These are phyloP conservation scores for Pyxicephalus adspersus DNA, from an alignment of 2,113 vertebrate species.

Conservation along the genomic window DNA sequence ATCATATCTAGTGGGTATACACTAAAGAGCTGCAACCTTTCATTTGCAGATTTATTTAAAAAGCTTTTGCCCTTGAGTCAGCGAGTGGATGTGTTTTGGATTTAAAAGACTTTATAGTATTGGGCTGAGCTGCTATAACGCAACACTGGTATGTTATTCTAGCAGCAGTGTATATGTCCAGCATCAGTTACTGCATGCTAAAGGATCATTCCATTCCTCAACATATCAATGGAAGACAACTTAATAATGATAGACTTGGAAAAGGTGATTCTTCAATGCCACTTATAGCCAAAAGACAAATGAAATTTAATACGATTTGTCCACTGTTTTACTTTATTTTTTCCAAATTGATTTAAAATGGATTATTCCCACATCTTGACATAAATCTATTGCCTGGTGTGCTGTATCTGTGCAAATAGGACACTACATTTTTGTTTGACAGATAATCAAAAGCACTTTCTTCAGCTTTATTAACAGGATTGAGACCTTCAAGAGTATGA, in stretches of 20 bases:
- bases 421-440: no score
- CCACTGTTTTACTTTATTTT: background rate
- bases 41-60: constrained; percentile 46
- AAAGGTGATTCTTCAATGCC: no score
- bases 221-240: background rate
- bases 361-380: background rate
- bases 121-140: constrained; percentile 9
- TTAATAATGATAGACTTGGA: no score
- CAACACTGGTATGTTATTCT: constrained; percentile 9
- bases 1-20: constrained; percentile 44
- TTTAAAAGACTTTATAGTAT: constrained; percentile 20
- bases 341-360: background rate
- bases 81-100: constrained; percentile 30
- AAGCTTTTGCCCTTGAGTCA: constrained; percentile 38
- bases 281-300: background rate
- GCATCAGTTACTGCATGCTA: background rate
- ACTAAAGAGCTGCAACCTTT: constrained; percentile 37
- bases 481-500: no score
- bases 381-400: no score
- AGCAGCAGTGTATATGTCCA: background rate
- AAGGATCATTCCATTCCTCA: background rate
- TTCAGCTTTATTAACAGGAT: no score
- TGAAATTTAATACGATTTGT: background rate
- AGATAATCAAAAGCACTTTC: no score
- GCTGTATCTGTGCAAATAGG: no score